These are phyloP conservation scores for Thereuonema tuberculata DNA, from an alignment of 1,140 invertebrate genomes.

Conservation along the genomic window DNA sequence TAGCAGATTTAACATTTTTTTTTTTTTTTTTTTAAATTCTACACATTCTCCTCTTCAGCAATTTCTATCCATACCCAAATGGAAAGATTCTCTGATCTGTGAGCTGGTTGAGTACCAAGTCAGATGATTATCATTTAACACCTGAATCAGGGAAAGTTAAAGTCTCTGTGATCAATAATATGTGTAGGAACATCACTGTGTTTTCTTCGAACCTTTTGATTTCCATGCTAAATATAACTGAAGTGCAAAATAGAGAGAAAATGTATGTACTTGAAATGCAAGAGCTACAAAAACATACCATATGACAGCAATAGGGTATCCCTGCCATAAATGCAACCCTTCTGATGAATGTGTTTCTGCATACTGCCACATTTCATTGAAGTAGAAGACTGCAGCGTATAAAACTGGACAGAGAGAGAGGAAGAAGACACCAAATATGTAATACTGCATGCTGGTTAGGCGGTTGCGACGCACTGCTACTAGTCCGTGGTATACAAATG, in stretches of 20 bases:
- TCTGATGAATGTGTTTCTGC: slow-evolving; percentile 41
- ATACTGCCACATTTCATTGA: slow-evolving; percentile 67
- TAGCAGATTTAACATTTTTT: too few relatives aligned
- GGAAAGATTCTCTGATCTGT: too few relatives aligned
- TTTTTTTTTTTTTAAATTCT: too few relatives aligned
- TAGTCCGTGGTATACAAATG: slow-evolving; percentile 73
- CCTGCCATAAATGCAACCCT: slow-evolving; percentile 38
- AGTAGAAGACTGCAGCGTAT: slow-evolving; percentile 67
- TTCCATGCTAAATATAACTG: slow-evolving; percentile 78
- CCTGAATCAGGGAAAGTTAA: too few relatives aligned
- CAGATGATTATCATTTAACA: too few relatives aligned
- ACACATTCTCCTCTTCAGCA: too few relatives aligned
- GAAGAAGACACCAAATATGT: slow-evolving; percentile 60
- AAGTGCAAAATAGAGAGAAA: slow-evolving; percentile 76
- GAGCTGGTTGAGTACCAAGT: too few relatives aligned
- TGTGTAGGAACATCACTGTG: too few relatives aligned
- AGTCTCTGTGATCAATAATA: too few relatives aligned
- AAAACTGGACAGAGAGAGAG: slow-evolving; percentile 59
- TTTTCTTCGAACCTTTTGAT: slow-evolving; percentile 39
- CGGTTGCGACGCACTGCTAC: slow-evolving; percentile 72
- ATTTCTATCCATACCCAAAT: too few relatives aligned
- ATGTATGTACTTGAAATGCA: slow-evolving; percentile 78
- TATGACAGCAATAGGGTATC: slow-evolving; percentile 75
- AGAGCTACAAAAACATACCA: slow-evolving; percentile 87
- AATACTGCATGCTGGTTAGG: slow-evolving; percentile 57